Conservation (phyloP, 2,113 vertebrate genomes). For the Numenius arquata region DNA sequence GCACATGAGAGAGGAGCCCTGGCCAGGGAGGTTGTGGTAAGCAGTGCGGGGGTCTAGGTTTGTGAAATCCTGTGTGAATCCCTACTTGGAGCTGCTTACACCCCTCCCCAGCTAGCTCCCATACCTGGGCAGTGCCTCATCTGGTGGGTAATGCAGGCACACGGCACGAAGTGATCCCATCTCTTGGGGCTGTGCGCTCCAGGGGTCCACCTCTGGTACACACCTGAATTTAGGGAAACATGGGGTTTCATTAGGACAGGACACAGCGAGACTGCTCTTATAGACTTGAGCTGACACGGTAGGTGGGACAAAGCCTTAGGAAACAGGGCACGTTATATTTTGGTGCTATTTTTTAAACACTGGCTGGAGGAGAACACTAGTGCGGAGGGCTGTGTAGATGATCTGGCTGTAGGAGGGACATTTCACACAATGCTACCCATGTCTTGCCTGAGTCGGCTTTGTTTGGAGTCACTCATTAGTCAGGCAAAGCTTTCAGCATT, state of each 20-base stretch:
- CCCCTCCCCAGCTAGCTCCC: not conserved
- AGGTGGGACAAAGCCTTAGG: not conserved
- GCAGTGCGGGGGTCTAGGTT: not conserved
- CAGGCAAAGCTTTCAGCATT: not conserved
- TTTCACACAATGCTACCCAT: not conserved
- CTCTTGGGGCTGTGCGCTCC: not conserved
- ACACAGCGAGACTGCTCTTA: not conserved
- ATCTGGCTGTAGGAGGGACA: not conserved
- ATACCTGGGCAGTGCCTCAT: not conserved
- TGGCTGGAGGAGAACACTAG: not conserved
- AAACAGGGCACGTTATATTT: not conserved
- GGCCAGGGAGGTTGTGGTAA: not conserved
- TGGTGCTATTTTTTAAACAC: not conserved
- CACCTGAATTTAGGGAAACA: not conserved
- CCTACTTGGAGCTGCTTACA: not conserved
- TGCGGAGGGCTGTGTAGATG: not conserved
- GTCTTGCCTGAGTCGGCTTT: not conserved
- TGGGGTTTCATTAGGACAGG: not conserved
- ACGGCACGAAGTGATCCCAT: fast-evolving
- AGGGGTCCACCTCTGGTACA: not conserved
- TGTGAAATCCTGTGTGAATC: not conserved
- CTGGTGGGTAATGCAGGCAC: no score
- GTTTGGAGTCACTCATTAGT: constrained; percentile 9
- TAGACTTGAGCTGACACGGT: not conserved
- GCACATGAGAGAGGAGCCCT: not conserved